These are phyloP conservation scores for Parauchenoglanis ngamensis DNA, from an alignment of 2,797 vertebrate genomes.

Conservation along the genomic window DNA sequence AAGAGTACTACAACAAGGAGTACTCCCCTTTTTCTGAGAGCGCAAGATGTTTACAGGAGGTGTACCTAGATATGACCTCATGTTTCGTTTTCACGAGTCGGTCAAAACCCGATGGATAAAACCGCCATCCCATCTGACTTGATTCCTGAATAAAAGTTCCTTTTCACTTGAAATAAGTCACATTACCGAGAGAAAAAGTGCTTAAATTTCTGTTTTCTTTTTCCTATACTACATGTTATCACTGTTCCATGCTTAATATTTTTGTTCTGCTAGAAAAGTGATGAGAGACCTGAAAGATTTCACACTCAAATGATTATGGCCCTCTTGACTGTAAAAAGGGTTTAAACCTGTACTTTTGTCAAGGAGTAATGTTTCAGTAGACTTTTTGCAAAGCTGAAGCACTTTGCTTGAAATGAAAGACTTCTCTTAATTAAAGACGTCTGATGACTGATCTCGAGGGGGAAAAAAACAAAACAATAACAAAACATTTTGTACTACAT, in stretches of 20 bases:
- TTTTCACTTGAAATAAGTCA: neutral
- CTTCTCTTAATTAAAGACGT: neutral
- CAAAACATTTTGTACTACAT: neutral
- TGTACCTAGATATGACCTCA: neutral
- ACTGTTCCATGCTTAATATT: neutral
- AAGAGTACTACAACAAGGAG: neutral
- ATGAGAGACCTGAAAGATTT: neutral
- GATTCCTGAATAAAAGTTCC: neutral
- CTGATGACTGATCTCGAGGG: neutral
- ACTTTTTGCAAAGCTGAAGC: neutral
- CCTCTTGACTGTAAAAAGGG: neutral
- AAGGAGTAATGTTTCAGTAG: neutral
- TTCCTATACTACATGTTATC: neutral
- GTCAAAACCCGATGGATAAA: neutral
- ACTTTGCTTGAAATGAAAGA: neutral
- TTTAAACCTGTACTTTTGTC: neutral
- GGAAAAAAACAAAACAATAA: neutral
- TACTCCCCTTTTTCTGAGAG: neutral
- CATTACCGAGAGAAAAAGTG: neutral
- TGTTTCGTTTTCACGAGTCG: neutral
- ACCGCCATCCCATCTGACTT: neutral
- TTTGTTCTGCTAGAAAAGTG: neutral
- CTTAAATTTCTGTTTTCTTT: neutral
- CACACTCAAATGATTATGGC: neutral
- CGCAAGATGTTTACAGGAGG: neutral